phyloP scores from a whole-genome alignment of 2,797 vertebrate genomes.

The Molossus alvarezi region DNA sequence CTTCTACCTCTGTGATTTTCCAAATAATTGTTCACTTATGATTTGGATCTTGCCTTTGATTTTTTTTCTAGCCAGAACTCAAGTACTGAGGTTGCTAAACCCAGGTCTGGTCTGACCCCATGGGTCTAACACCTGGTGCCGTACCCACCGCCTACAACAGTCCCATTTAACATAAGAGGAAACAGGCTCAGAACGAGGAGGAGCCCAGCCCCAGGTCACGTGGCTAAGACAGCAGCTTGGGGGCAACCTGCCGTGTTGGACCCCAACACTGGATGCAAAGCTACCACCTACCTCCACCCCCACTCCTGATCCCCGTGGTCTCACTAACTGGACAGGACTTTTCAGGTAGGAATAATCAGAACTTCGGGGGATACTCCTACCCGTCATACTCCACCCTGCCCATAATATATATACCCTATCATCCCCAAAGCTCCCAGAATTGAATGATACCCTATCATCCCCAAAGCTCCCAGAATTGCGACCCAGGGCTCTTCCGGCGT shows the following conservation, averaged over 20 bases:
- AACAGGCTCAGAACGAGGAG: neutral
- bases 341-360: neutral
- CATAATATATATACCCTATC: neutral
- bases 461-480: neutral
- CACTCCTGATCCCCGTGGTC: fast-evolving
- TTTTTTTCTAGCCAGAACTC: no score
- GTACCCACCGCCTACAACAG: no score
- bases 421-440: neutral
- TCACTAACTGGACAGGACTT: neutral
- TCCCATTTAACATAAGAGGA: neutral
- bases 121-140: no score
- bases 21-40: no score
- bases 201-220: neutral
- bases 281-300: neutral
- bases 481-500: neutral
- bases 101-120: no score
- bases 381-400: neutral
- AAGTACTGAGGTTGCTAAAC: no score
- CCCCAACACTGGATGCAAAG: fast-evolving
- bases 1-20: no score
- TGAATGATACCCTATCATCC: neutral
- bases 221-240: neutral
- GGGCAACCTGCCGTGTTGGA: neutral
- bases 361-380: neutral
- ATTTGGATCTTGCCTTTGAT: no score